Base-by-base conservation (phyloP, 2,113 vertebrate species). In the Xenopus laevis region DNA sequence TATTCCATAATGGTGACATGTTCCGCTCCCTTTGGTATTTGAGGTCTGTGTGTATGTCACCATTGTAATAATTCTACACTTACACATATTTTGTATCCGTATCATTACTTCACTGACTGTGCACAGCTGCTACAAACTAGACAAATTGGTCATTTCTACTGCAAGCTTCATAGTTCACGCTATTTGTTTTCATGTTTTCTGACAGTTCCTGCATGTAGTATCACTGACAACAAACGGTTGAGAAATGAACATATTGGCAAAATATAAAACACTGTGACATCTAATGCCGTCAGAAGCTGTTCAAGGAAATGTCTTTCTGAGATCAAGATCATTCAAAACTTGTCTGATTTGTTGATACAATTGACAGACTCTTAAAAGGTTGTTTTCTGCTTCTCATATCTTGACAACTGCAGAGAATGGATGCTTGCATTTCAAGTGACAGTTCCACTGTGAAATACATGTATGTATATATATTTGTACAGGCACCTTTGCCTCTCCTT, bases 311-410 rank as follows among this genome's bases (percentile, higher is more conserved):
- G 65, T 76, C 73, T 61, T 65, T 57, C 58, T 44, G 30, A 76
- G 68, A 76, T 69, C 66, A 69, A 69, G 66, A 76, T 76, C 45
- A 63, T 63, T 76, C 73, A 69, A 50, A 46, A 76, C 30, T 59
- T 63, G 13, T 18, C 47, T 69, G 74, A 64, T 77, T 77, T 77
- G 74, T 69, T 69, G 66, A 77, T 77, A 77, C 62, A 67, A 64
- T 77, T 70, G 74, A 77, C 74, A 77, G 74, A 69, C 59, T 77
- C 66, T 64, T 77, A 50, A 77, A 70, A 77, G 59, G 74, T 70
- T 45, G 58, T 70, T 77, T 76, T 46, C 68, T 55, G 27, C 74
- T 77, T 69, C 30, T 77, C 59, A 70, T 63, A 70, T 70, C n/a
- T 47, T 77, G 66, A 64, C 67, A 77, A 57, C 17, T 55, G 58